Evolutionary conservation across 2,888 invertebrate species (phyloP), one percentile per base, ranked within the genome.

Genomic region (Homarus gammarus): DNA sequence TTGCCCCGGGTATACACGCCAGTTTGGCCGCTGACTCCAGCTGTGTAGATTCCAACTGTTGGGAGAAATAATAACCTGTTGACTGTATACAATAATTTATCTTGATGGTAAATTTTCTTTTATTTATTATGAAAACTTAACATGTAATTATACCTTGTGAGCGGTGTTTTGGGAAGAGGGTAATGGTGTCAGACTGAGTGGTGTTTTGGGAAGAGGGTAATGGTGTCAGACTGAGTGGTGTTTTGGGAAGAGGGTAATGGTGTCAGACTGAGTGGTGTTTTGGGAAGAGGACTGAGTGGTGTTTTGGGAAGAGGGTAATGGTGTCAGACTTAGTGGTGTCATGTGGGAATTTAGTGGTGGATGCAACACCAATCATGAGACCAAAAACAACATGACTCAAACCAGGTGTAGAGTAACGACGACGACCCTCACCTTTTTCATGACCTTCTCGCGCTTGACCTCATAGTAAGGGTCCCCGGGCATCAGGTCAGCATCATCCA

Each of bases 391-490:
- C n/a, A n/a, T n/a, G n/a, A n/a, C n/a, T n/a, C n/a, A n/a, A n/a
- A n/a, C n/a, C n/a, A n/a, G n/a, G n/a, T 56, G 27, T 10, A 44
- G 12, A 49, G 44, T 78, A 27, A 38, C 15, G 40, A 77, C 49
- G 22, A 51, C 61, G 33, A 56, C 33, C 0, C 44, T 8, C 70
- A 78, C 85, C 78, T 86, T 86, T n/a, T 86, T 86, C n/a, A 77
- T n/a, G 18, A 78, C 15, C 31, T 49, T 64, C 38, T 78, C 78
- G 15, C 33, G 40, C 36, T 86, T 78, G 64, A 78, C 40, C 36
- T 86, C 85, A 78, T 73, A 86, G 72, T 86, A 86, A 18, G 85
- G 85, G 68, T 86, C 78, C 10, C 31, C 70, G 6, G 68, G 85
- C 27, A 51, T 27, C 36, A 78, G 38, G 2, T 68, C 33, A n/a